A percentile compares a stretch with the other conserved stretches of the same genome.
Evolutionary conservation across 2,888 invertebrate genomes (phyloP).

Genomic region (Reticulitermes lucifugus): DNA sequence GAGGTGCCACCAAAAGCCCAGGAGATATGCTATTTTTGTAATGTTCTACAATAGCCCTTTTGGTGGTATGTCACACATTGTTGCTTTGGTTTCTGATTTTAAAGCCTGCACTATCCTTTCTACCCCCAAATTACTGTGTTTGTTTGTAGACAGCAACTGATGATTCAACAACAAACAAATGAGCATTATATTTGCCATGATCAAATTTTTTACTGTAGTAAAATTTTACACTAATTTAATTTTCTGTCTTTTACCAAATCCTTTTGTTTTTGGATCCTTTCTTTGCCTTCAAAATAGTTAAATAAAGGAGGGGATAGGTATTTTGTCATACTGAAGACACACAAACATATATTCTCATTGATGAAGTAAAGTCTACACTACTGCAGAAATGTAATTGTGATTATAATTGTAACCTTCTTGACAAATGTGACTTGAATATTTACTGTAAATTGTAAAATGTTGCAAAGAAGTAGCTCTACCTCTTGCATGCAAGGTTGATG

Average conservation of each 20-base stretch:
- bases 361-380: too few species aligned
- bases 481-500: too few species aligned
- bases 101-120: background rate
- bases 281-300: background rate
- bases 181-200: conserved; percentile 49
- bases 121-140: conserved; percentile 25
- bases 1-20: conserved; percentile 47
- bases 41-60: conserved; percentile 52
- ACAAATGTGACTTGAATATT: too few species aligned
- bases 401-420: too few species aligned
- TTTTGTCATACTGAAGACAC: too few species aligned
- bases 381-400: too few species aligned
- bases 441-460: too few species aligned
- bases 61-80: conserved; percentile 46
- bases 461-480: too few species aligned
- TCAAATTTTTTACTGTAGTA: conserved; percentile 50
- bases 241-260: conserved; percentile 30
- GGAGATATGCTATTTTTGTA: conserved; percentile 52
- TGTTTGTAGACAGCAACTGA: conserved; percentile 44
- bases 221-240: conserved; percentile 46
- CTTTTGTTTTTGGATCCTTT: conserved; percentile 5
- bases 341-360: too few species aligned
- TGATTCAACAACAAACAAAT: conserved; percentile 14
- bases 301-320: background rate
- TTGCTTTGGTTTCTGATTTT: background rate